Percentiles rank a stretch among this genome's conserved stretches.
Evolutionary conservation across 2,797 vertebrate genomes (phyloP).

Genomic region (Coendou prehensilis): DNA sequence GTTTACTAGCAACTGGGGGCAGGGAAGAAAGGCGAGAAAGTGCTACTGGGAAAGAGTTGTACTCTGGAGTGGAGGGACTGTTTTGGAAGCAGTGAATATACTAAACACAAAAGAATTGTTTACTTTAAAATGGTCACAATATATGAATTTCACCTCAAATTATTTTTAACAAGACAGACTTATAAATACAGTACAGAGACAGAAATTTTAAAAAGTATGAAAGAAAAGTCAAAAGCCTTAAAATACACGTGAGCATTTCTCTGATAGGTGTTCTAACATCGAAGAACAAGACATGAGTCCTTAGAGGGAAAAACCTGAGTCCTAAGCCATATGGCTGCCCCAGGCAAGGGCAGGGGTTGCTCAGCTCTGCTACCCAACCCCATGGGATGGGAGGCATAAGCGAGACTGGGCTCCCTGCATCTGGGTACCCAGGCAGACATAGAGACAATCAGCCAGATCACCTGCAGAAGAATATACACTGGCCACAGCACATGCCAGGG

Average conservation of each 20-base stretch:
- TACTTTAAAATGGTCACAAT: not conserved
- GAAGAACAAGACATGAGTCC: not conserved
- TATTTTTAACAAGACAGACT: not conserved
- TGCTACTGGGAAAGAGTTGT: too few relatives aligned
- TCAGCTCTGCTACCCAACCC: not conserved
- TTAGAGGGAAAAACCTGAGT: not conserved
- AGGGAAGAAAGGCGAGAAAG: not conserved
- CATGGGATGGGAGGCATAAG: not conserved
- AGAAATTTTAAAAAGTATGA: not conserved
- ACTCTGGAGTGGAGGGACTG: not conserved
- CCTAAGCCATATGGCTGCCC: not conserved
- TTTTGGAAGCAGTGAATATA: not conserved
- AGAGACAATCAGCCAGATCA: not conserved
- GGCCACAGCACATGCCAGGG: not conserved
- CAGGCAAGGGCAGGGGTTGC: not conserved
- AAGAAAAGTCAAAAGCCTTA: not conserved
- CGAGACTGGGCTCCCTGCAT: not conserved
- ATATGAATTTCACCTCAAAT: not conserved
- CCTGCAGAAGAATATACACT: not conserved
- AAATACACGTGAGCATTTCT: not conserved
- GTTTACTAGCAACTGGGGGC: too few relatives aligned
- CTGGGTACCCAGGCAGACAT: not conserved
- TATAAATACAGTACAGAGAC: not conserved
- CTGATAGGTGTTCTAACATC: not conserved
- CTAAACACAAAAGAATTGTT: not conserved